These are phyloP conservation scores for Anseranas semipalmata DNA, from an alignment of 2,113 vertebrate genomes.

Conservation along the genomic window DNA sequence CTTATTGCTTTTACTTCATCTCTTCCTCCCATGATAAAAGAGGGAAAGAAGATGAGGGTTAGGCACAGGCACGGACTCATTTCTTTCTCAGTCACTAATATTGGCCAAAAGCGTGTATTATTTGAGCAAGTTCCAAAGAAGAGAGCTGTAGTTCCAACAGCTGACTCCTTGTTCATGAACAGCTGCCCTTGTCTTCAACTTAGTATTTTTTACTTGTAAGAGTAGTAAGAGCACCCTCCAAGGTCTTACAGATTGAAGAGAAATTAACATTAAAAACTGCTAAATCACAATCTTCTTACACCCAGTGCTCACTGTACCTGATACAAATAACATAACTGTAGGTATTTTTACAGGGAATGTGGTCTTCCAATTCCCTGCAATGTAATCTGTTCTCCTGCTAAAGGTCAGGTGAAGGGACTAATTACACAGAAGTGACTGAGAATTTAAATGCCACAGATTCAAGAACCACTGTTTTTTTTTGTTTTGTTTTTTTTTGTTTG, in stretches of 20 bases:
- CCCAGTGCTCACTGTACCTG: neutral
- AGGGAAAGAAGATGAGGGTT: slow-evolving; percentile 9
- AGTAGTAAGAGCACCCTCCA: neutral
- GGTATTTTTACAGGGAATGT: neutral
- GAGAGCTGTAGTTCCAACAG: neutral
- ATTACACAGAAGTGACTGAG: neutral
- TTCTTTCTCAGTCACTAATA: neutral
- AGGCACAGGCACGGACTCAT: slow-evolving; percentile 9
- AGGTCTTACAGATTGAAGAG: neutral
- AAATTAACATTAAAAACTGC: neutral
- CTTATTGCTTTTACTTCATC: slow-evolving; percentile 61
- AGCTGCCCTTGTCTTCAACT: neutral
- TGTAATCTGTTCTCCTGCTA: neutral
- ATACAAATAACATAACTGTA: neutral
- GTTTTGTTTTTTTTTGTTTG: no score
- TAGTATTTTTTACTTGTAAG: neutral
- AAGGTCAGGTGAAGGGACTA: neutral
- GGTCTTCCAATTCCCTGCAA: neutral
- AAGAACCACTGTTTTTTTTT: neutral
- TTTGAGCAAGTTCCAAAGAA: neutral
- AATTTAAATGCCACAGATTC: neutral
- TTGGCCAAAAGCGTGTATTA: neutral
- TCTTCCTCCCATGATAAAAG: neutral
- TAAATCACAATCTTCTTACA: neutral
- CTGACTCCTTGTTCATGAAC: neutral